phyloP scores from a whole-genome alignment of 2,888 invertebrate genomes.

The Pristionchus exspectatus region DNA sequence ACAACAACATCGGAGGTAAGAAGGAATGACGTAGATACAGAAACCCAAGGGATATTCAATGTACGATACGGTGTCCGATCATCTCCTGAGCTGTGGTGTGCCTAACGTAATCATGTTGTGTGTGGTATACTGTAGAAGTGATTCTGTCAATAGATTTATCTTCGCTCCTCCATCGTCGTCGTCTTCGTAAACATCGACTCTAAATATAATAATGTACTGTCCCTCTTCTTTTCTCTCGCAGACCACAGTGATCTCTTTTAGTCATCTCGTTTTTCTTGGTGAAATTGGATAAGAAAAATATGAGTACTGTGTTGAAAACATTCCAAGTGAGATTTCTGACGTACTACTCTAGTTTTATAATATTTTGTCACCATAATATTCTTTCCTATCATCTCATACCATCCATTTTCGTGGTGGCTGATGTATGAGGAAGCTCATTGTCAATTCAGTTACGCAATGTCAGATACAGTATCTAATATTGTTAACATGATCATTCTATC shows the following conservation, averaged over 20 bases:
- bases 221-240: neutral
- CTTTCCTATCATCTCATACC: neutral
- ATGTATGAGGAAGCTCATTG: neutral
- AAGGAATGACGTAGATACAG: neutral
- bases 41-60: neutral
- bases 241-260: conserved; percentile 1
- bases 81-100: neutral
- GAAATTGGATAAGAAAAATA: neutral
- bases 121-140: neutral
- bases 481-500: neutral
- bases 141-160: neutral
- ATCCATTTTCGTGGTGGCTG: neutral
- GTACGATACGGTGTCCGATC: conserved; percentile 8
- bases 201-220: neutral
- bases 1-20: conserved; percentile 34
- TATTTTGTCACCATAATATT: neutral
- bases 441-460: neutral
- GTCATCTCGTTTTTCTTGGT: conserved; percentile 13
- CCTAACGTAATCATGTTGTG: neutral
- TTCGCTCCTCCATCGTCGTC: neutral
- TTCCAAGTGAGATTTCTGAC: neutral
- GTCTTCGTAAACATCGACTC: neutral
- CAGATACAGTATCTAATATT: no score
- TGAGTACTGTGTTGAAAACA: neutral
- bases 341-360: neutral